Evolutionary conservation across 2,113 vertebrate genomes (phyloP).

Genomic region (Larimichthys polyactis): DNA sequence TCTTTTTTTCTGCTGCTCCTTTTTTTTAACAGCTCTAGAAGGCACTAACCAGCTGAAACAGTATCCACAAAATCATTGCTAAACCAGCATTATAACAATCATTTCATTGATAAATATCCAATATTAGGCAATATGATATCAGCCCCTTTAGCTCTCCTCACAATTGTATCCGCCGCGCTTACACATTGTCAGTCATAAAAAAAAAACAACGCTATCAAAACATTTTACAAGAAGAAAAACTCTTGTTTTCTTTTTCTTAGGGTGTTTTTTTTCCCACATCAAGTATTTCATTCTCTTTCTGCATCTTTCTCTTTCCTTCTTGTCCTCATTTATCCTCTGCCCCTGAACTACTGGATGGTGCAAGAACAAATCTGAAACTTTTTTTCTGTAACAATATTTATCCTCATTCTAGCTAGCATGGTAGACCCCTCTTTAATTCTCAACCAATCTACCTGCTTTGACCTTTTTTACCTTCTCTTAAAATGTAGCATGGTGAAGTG

Average conservation of each 20-base stretch:
- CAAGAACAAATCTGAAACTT: constrained; percentile 64
- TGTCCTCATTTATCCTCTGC: constrained; percentile 29
- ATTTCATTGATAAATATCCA: constrained; percentile 43
- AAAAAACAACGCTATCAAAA: neutral
- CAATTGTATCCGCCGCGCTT: neutral
- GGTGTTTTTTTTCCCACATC: neutral
- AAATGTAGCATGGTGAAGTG: constrained; percentile 82
- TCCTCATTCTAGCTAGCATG: constrained; percentile 82
- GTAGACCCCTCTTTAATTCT: constrained; percentile 75
- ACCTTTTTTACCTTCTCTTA: constrained; percentile 63
- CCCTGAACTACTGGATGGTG: constrained; percentile 57
- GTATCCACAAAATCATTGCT: constrained; percentile 17
- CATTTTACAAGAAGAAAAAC: constrained; percentile 14
- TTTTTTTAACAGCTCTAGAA: constrained; percentile 41
- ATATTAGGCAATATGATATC: constrained; percentile 1
- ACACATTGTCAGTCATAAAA: neutral
- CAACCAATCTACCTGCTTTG: constrained; percentile 65
- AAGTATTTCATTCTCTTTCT: constrained; percentile 20
- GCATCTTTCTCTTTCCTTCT: constrained; percentile 28
- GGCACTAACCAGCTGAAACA: constrained; percentile 49
- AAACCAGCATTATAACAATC: constrained; percentile 36
- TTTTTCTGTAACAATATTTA: constrained; percentile 60
- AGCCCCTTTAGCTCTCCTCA: neutral
- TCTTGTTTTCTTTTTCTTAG: neutral
- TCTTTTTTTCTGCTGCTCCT: constrained; percentile 22